Evolutionary conservation across 2,888 invertebrate genomes (phyloP).

Genomic region (Lordiphosa fenestrarum): DNA sequence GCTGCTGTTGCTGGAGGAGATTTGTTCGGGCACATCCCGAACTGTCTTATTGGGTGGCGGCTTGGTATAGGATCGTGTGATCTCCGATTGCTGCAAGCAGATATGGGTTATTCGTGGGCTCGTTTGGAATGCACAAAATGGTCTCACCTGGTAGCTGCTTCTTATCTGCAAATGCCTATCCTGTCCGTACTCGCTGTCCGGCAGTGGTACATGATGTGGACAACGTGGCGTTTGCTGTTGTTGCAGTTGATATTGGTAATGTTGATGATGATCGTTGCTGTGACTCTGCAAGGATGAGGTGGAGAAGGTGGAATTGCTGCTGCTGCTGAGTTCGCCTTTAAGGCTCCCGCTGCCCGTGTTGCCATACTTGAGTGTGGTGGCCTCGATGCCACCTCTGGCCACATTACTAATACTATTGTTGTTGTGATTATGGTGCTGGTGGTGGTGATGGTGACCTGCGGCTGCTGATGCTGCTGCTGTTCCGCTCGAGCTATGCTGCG

Average conservation of each 20-base stretch:
- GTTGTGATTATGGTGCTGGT: conserved; percentile 32
- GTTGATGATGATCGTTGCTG: conserved; percentile 78
- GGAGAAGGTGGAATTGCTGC: conserved; percentile 36
- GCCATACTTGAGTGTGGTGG: conserved; percentile 69
- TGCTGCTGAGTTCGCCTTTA: conserved; percentile 42
- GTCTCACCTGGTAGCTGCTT: conserved; percentile 84
- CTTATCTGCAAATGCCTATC: conserved; percentile 84
- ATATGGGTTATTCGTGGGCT: too few relatives aligned
- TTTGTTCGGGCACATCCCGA: conserved; percentile 84
- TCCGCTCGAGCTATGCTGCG: conserved; percentile 44
- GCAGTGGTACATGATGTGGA: conserved; percentile 85
- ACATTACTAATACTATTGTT: conserved; percentile 72
- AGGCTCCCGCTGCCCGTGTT: conserved; percentile 62
- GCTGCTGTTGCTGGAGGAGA: conserved; percentile 53
- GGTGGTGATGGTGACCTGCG: conserved; percentile 29
- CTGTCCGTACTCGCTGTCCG: conserved; percentile 85
- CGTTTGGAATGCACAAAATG: neutral
- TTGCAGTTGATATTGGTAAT: conserved; percentile 77
- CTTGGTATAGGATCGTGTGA: conserved; percentile 85
- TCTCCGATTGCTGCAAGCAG: conserved; percentile 83
- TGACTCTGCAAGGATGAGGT: conserved; percentile 69
- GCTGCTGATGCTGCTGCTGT: conserved; percentile 31
- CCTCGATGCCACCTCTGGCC: conserved; percentile 70
- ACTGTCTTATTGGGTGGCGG: conserved; percentile 86
- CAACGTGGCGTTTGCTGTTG: conserved; percentile 79